A percentile compares a stretch with the other conserved stretches of the same genome.
These are phyloP conservation scores for Apus apus DNA, from an alignment of 2,113 vertebrate species.

Conservation along the genomic window DNA sequence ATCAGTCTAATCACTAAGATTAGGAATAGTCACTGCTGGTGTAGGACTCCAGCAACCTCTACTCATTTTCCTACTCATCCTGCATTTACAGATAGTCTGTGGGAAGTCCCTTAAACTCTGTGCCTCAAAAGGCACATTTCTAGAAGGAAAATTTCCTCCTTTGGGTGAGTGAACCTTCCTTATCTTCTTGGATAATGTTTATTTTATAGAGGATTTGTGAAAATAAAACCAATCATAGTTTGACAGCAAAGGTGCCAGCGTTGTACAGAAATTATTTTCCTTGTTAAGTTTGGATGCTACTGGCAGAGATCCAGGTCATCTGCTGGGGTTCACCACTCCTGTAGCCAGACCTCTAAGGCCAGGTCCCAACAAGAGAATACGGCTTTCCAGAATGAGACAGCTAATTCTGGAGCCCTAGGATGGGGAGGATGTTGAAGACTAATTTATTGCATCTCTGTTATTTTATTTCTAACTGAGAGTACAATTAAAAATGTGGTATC, in stretches of 20 bases:
- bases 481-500: neutral
- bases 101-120: neutral
- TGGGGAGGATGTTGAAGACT: neutral
- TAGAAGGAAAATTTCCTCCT: neutral
- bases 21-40: neutral
- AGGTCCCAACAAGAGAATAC: neutral
- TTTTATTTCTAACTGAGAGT: neutral
- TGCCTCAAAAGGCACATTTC: neutral
- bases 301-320: neutral
- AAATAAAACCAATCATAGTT: neutral
- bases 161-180: neutral
- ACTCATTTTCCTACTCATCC: neutral
- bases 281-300: neutral
- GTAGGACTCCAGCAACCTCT: neutral
- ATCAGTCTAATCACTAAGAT: neutral
- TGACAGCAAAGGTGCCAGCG: neutral
- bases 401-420: neutral
- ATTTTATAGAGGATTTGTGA: neutral
- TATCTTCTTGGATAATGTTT: neutral
- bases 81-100: neutral
- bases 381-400: neutral
- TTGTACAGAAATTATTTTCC: fast-evolving
- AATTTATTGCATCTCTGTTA: neutral
- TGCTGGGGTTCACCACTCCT: neutral
- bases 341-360: neutral